A percentile compares a stretch with the other conserved stretches of the same genome.
Evolutionary conservation across 2,888 invertebrate species (phyloP).

Genomic region (Meliscaeva auricollis): DNA sequence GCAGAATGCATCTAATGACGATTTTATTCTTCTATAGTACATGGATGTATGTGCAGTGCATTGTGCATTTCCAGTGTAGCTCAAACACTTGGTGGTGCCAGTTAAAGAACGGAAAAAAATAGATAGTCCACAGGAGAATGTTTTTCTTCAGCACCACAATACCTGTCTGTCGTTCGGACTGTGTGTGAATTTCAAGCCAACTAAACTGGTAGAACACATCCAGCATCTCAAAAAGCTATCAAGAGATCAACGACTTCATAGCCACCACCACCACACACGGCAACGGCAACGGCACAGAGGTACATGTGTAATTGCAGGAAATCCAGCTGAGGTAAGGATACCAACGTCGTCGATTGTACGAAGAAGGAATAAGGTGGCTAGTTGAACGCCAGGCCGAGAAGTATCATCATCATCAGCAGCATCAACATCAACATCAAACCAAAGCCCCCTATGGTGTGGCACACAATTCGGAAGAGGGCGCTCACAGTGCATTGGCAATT

Average conservation of each 20-base stretch:
- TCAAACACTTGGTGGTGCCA: conserved; percentile 50
- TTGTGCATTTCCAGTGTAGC: conserved; percentile 15
- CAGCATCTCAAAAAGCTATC: conserved; percentile 44
- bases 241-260: conserved; percentile 69
- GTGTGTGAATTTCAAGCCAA: conserved; percentile 31
- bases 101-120: conserved; percentile 21
- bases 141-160: too few relatives aligned
- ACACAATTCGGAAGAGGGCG: conserved; percentile 36
- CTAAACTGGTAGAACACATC: background rate
- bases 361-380: conserved; percentile 34
- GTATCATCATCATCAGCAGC: conserved; percentile 54
- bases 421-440: conserved; percentile 14
- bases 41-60: background rate
- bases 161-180: conserved; percentile 34
- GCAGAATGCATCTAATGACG: conserved; percentile 44
- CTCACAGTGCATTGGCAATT: conserved; percentile 38
- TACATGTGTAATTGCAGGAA: conserved; percentile 73
- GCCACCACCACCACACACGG: conserved; percentile 17
- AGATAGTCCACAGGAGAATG: conserved; percentile 2
- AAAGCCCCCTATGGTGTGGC: conserved; percentile 42
- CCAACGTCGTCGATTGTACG: background rate
- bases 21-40: background rate
- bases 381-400: conserved; percentile 42
- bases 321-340: conserved; percentile 43
- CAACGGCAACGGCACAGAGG: background rate